phyloP scores from a whole-genome alignment of 2,113 vertebrate species.

The Scopus umbretta region DNA sequence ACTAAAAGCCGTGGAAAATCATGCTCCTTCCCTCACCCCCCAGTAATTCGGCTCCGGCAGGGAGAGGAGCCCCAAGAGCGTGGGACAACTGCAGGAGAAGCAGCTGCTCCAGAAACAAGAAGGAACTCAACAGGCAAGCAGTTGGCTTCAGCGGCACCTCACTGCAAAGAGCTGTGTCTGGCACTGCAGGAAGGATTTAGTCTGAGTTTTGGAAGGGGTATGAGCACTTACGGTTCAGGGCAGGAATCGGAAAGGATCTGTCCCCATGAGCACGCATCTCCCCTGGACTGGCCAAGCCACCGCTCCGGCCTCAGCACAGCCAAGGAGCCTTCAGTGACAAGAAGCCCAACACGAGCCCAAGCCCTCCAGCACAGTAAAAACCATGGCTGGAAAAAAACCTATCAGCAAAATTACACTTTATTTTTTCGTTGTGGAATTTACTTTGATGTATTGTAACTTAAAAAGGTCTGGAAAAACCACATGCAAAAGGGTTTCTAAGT shows the following conservation, averaged over 20 bases:
- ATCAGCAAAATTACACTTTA: constrained; percentile 78
- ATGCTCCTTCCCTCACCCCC: not conserved
- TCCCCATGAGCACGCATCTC: not conserved
- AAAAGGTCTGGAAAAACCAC: constrained; percentile 76
- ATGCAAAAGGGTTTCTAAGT: constrained; percentile 77
- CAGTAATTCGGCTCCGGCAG: accelerated
- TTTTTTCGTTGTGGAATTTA: constrained; percentile 39
- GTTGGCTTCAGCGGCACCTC: not conserved
- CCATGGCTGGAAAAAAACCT: constrained; percentile 60
- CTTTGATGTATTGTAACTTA: constrained; percentile 71
- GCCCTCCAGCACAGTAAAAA: constrained; percentile 57
- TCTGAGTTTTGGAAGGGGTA: not conserved
- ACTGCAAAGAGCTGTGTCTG: not conserved
- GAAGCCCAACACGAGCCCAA: not conserved
- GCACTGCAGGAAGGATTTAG: not conserved
- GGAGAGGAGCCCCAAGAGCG: not conserved
- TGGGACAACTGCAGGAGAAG: not conserved
- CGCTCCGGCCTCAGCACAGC: not conserved
- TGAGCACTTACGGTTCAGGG: accelerated
- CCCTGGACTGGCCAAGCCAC: not conserved
- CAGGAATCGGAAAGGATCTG: not conserved
- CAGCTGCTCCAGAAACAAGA: not conserved
- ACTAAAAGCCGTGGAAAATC: not conserved
- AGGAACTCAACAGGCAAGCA: accelerated
- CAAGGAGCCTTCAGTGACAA: not conserved